Conservation (phyloP, 2,797 vertebrate species). For the Diplodus sargus region DNA sequence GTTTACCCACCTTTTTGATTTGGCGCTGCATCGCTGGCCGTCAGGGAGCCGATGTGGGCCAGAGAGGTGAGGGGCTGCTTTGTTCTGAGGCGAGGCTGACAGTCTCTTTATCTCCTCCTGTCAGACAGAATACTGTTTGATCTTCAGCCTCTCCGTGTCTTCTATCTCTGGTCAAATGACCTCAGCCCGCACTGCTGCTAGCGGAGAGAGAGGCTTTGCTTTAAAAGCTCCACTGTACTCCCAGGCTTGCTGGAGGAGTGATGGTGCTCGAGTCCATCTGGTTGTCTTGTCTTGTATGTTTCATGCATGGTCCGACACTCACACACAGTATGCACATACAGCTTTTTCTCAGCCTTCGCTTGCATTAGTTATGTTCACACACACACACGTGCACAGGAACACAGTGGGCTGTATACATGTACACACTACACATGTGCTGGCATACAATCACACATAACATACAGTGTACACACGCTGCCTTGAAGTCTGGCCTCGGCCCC, state of each 20-base stretch:
- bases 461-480: slow-evolving; percentile 3
- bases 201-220: slow-evolving; percentile 40
- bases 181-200: slow-evolving; percentile 48
- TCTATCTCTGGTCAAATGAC: slow-evolving; percentile 77
- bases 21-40: slow-evolving; percentile 64
- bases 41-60: slow-evolving; percentile 74
- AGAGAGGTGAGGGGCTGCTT: slow-evolving; percentile 78
- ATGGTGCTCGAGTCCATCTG: slow-evolving; percentile 19
- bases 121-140: slow-evolving; percentile 83
- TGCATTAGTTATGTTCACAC: slow-evolving; percentile 18
- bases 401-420: not conserved
- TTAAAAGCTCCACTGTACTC: slow-evolving; percentile 39
- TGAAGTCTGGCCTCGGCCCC: slow-evolving; percentile 65
- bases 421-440: slow-evolving; percentile 8
- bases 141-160: slow-evolving; percentile 76
- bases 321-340: not conserved
- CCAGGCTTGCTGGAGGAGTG: slow-evolving; percentile 32
- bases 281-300: slow-evolving; percentile 43
- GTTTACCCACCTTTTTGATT: slow-evolving; percentile 76
- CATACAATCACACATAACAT: slow-evolving; percentile 4
- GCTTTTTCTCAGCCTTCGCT: slow-evolving; percentile 23
- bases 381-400: slow-evolving; percentile 12
- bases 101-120: slow-evolving; percentile 83
- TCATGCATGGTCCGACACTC: slow-evolving; percentile 24
- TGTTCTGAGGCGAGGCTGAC: slow-evolving; percentile 80